Evolutionary conservation across 2,888 invertebrate species (phyloP), one percentile per base, ranked within the genome.

Genomic region (Clusia tigrina): DNA sequence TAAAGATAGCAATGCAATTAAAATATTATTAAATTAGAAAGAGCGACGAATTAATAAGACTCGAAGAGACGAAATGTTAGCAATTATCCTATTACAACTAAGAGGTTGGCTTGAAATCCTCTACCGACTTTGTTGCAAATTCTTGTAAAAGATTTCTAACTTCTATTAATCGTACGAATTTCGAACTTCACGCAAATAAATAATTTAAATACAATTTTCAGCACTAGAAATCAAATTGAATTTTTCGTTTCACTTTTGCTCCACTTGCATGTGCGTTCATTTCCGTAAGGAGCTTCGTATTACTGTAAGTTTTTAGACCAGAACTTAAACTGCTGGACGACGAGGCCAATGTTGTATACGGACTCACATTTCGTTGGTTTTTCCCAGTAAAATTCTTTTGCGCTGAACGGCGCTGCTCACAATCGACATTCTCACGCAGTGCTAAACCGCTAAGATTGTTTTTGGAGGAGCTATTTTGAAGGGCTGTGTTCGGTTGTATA

Each of bases 241-340:
- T 88, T 76, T 88, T 88, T 32, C 88, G 81, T 17, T 88, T 82
- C 1, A 87, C 88, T 71, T 87, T 85, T 78, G 86, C 84, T 32
- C 78, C 70, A 15, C 71, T 70, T 48, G 54, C n/a, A n/a, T n/a
- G 22, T 2, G 46, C 48, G 20, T 17, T 66, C 23, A 61, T 32
- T 9, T 65, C 64, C 46, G 56, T 22, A 24, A 54, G 18, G n/a
- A 48, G 17, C 18, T 22, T 25, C 26, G 58, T 12, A n/a, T n/a
- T n/a, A n/a, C n/a, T n/a, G n/a, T n/a, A n/a, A n/a, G 55, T 20
- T 52, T 54, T 54, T 18, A 54, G 2, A 2, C 15, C 54, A 3
- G 54, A 54, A 20, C 22, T n/a, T 10, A 12, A 12, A 20, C 52
- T 18, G 17, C 6, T 42, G 48, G 3, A 48, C 38, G 56, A 42